Evolutionary conservation across 2,113 vertebrate species (phyloP).

Genomic region (Mastomys natalensis): DNA sequence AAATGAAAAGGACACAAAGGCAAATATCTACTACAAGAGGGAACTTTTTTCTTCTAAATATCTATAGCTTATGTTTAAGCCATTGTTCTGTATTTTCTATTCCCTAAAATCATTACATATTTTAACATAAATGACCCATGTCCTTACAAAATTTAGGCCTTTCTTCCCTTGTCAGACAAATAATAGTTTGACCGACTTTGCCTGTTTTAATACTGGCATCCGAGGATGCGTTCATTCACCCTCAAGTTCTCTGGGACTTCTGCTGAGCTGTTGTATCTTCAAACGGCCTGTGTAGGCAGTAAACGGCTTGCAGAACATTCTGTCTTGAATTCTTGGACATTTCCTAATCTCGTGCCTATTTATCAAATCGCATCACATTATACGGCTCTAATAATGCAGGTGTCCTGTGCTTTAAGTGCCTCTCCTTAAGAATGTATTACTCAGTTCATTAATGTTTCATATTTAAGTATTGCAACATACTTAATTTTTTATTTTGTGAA

Average conservation of each 20-base stretch:
- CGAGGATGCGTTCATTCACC: conserved; percentile 20
- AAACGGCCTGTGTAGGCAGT: conserved; percentile 17
- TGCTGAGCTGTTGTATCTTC: conserved; percentile 48
- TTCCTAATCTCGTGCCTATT: conserved; percentile 60
- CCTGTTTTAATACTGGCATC: conserved; percentile 40
- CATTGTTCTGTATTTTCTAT: neutral
- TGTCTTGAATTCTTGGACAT: conserved; percentile 57
- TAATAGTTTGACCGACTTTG: conserved; percentile 28
- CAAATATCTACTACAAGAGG: neutral
- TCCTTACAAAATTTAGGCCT: conserved; percentile 45
- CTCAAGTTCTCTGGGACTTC: conserved; percentile 3
- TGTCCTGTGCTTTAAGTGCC: conserved; percentile 71
- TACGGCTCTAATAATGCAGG: conserved; percentile 54
- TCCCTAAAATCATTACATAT: neutral
- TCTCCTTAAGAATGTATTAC: conserved; percentile 72
- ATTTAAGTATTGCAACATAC: conserved; percentile 75
- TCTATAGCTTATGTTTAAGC: neutral
- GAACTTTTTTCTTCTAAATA: neutral
- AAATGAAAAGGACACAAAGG: neutral
- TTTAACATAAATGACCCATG: conserved; percentile 34
- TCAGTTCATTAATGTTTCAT: conserved; percentile 80
- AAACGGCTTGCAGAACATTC: conserved; percentile 22
- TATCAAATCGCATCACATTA: conserved; percentile 63
- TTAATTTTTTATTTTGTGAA: conserved; percentile 83
- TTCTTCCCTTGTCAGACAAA: conserved; percentile 20